Evolutionary conservation across 2,113 vertebrate species (phyloP).

Genomic region (Catharus fuscescens): DNA sequence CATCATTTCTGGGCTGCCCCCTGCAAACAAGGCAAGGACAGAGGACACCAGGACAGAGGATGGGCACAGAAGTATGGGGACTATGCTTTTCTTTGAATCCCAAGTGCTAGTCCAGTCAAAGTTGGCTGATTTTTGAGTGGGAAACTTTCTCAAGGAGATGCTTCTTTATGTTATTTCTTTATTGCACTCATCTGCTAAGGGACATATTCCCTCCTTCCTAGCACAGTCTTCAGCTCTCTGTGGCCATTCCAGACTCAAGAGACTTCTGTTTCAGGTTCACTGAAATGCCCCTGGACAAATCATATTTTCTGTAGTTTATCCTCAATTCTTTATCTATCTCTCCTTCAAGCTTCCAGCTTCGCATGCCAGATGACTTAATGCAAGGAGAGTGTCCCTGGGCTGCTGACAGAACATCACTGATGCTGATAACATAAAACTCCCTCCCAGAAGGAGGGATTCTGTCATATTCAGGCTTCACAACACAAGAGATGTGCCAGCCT

Average conservation of each 20-base stretch:
- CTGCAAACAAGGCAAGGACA: neutral
- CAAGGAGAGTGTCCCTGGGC: neutral
- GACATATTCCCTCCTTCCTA: neutral
- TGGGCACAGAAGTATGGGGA: neutral
- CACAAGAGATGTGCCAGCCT: neutral
- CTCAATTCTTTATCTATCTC: neutral
- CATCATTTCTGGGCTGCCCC: neutral
- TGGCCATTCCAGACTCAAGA: neutral
- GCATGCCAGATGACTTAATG: rapidly evolving
- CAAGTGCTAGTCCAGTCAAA: neutral
- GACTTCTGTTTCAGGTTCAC: neutral
- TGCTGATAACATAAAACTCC: neutral
- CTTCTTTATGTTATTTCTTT: neutral
- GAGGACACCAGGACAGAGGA: neutral
- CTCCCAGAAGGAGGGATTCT: neutral
- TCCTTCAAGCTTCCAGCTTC: neutral
- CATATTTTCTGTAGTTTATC: neutral
- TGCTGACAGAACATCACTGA: neutral
- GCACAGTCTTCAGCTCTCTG: neutral
- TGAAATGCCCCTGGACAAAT: neutral
- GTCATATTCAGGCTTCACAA: neutral
- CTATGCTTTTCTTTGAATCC: neutral
- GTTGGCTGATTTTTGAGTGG: neutral
- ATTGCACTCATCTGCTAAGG: neutral
- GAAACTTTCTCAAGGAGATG: neutral